Evolutionary conservation across 2,888 invertebrate genomes (phyloP), one percentile per base, ranked within the genome.

Genomic region (Malacosoma neustria): DNA sequence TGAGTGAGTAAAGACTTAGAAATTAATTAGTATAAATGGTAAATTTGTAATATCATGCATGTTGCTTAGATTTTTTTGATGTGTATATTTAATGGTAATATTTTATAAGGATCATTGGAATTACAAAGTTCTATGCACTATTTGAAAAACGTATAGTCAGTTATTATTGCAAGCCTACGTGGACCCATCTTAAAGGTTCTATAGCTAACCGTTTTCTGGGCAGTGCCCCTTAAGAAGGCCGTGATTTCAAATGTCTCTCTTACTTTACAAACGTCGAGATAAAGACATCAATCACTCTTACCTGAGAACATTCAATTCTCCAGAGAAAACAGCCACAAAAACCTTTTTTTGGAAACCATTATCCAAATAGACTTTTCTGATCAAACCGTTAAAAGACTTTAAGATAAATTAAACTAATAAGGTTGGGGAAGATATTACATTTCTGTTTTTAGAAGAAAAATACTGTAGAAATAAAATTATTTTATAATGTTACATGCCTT

Each of bases 241-340:
- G 47, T 56, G 59, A 61, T 62, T 66, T 54, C 50, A 59, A 71
- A 63, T 57, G 61, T 62, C 61, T 55, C 53, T 49, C 54, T 49
- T 53, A 56, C 57, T 64, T 64, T 64, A 57, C 59, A 62, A 68
- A 61, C 61, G 59, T 61, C 61, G 57, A 62, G 57, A 63, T 63
- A 60, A 64, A 68, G 59, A 60, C 67, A 72, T 72, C 71, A 72
- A 73, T 73, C 72, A 72, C 61, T 65, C 54, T 57, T 64, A 66
- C 65, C 65, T 68, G 62, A 57, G 51, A 65, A 63, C 64, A 66
- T 68, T 65, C 60, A 59, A 66, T 58, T 69, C 70, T 56, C 68
- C 34, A 51, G 59, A 57, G 66, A 61, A 54, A 58, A 58, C 48
- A 54, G 49, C 56, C 60, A 58, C 56, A 59, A 56, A 54, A 54